Percentiles rank a stretch among this genome's conserved stretches.
phyloP scores from a whole-genome alignment of 2,888 invertebrate species.

The Drosophila anomelani region DNA sequence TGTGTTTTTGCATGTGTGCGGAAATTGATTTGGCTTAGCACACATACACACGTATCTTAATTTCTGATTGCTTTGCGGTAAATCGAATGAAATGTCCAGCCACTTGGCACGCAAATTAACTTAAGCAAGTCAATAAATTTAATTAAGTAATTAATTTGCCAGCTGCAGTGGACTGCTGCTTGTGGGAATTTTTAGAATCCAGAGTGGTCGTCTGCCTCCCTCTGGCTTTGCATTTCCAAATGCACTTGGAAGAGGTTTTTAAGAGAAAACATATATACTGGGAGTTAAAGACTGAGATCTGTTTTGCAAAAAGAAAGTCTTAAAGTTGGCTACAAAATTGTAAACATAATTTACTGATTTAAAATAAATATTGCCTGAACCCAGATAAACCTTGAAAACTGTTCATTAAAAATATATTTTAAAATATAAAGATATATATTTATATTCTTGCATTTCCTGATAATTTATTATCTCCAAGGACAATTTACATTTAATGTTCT shows the following conservation, averaged over 20 bases:
- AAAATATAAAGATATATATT: too few relatives aligned
- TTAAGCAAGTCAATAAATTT: conserved; percentile 64
- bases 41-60: conserved; percentile 15
- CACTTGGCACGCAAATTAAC: conserved; percentile 50
- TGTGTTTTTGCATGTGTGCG: conserved; percentile 30
- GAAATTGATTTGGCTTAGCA: conserved; percentile 60
- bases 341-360: too few relatives aligned
- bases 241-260: neutral
- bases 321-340: neutral
- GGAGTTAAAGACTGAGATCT: too few relatives aligned
- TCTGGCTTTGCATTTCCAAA: neutral
- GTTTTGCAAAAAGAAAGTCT: neutral
- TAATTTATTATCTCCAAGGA: neutral
- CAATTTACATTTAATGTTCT: neutral
- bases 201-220: neutral
- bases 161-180: conserved; percentile 4
- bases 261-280: neutral
- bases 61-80: conserved; percentile 46
- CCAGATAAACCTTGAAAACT: too few relatives aligned
- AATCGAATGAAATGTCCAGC: conserved; percentile 49
- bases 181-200: conserved; percentile 6
- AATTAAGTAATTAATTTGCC: conserved; percentile 62
- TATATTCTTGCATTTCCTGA: neutral
- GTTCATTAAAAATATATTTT: too few relatives aligned
- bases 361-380: neutral